Evolutionary conservation across 2,113 vertebrate genomes (phyloP), one percentile per base, ranked within the genome.

Genomic region (Heterocephalus glaber): DNA sequence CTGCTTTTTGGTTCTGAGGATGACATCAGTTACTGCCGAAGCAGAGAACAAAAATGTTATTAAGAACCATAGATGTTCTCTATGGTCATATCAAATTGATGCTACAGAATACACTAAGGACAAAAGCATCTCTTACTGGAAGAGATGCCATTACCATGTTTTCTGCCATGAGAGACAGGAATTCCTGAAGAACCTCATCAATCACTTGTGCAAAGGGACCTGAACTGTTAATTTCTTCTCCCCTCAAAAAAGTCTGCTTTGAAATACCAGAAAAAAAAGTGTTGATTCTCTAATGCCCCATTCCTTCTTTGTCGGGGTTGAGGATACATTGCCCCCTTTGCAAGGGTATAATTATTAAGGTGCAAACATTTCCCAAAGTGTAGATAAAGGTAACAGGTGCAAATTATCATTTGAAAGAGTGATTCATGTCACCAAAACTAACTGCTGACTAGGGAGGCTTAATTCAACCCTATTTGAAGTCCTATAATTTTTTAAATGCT

Each of bases 321-420:
- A 85, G 66, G 85, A 90, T 82, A 74, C 41, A 84, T 81, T 93
- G 86, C 87, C 84, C 41, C 82, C n/a, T 2, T 47, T 66, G 72
- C 87, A 93, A 86, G 77, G 81, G 52, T 96, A 22, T 95, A 95
- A 97, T 97, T 98, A 97, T 96, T 95, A 93, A 95, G 84, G 93
- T 95, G 84, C 87, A 83, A 81, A 68, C 20, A 9, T 92, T 95
- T 97, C 74, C 88, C 92, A 97, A 97, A 95, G 96, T 97, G 96
- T 97, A 89, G 97, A 90, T 95, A 93, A 96, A 95, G 95, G 95
- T 96, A 96, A 97, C 97, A 98, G 97, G 97, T 98, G 97, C 87
- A 97, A 95, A 97, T 97, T 98, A 97, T 92, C 97, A 97, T 96
- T 96, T 96, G 97, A 98, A 98, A 97, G 97, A 95, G 66, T 96